A percentile compares a stretch with the other conserved stretches of the same genome.
Conservation (phyloP, 2,888 invertebrate genomes). For the Mesochorus sp. region DNA sequence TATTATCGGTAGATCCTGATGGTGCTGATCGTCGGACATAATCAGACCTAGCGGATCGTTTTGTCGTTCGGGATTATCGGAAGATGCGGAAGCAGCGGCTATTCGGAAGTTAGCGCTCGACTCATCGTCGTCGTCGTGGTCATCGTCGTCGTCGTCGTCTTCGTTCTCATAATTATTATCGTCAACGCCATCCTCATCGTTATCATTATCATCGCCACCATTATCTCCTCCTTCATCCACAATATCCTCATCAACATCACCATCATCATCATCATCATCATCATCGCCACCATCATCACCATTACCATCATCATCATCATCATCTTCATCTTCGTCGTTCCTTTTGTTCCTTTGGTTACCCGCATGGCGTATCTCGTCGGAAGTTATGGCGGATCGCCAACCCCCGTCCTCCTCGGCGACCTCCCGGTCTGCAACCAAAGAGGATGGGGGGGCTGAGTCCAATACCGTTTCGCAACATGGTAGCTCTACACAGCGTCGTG, state of each 20-base stretch:
- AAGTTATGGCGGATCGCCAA: conserved; percentile 76
- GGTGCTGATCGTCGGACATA: conserved; percentile 39
- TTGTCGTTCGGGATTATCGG: conserved; percentile 66
- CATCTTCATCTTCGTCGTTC: conserved; percentile 55
- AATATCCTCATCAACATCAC: conserved; percentile 10
- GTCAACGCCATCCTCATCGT: conserved; percentile 11
- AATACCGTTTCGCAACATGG: conserved; percentile 67
- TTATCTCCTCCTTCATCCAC: conserved; percentile 29
- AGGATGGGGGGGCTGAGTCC: conserved; percentile 81
- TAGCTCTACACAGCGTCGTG: conserved; percentile 74
- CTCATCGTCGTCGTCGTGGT: neutral
- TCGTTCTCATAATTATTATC: conserved; percentile 19
- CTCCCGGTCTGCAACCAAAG: conserved; percentile 82
- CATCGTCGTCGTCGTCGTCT: conserved; percentile 31
- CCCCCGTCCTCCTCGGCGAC: conserved; percentile 82
- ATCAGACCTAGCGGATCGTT: conserved; percentile 36
- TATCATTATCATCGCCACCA: conserved; percentile 9
- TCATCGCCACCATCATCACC: conserved; percentile 23
- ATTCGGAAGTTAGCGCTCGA: conserved; percentile 23
- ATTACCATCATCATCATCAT: conserved; percentile 34
- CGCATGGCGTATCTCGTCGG: conserved; percentile 66
- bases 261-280: conserved; percentile 3
- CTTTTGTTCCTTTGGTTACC: conserved; percentile 69
- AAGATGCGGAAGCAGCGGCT: conserved; percentile 5
- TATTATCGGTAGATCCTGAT: conserved; percentile 75